Evolutionary conservation across 53 echinoderm and acorn worm species (phyloP), one percentile per base, ranked within the genome.

Genomic region (Zoroaster sp.): DNA sequence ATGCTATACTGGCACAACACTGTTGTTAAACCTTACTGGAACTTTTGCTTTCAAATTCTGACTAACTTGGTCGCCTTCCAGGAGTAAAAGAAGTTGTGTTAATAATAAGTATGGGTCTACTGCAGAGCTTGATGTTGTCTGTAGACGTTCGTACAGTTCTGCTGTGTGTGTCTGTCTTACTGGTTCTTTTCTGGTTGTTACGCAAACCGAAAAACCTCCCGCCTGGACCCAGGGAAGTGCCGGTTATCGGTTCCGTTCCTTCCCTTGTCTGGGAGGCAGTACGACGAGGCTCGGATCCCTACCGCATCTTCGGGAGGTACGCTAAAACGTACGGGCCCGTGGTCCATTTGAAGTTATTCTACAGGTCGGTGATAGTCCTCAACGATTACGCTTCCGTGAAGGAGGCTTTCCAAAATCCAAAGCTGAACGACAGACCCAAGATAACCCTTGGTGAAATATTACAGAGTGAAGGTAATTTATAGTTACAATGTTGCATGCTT

Each of bases 381-480:
- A 89, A 89, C 69, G 78, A 89, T 71, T 89, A 78, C 79, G 66
- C 46, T 17, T 78, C 89, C 12, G 71, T 89, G 14, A 89, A 78
- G 63, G 89, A 89, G 77, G 89, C 89, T n/a, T 89, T 89, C 41
- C 39, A 36, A 3, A 63, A 89, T 52, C 78, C 78, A 4, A 69
- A 79, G 69, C 66, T 89, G 25, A 33, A 40, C 23, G 80, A 80
- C 15, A 53, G 80, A 65, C 80, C 80, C 4, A 80, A 65, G 65
- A 36, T 59, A 59, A 8, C 28, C 28, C 59, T 59, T 0, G 28
- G 2, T 59, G 59, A 59, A 21, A 0, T 59, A 1, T 23, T 59
- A 20, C 21, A 59, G 28, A 59, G 28, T 44, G 12, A 44, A 44
- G 8, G 45, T 0, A n/a, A n/a, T n/a, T n/a, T n/a, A n/a, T n/a